Conservation (phyloP, 2,113 vertebrate genomes). For the Xiphias gladius region DNA sequence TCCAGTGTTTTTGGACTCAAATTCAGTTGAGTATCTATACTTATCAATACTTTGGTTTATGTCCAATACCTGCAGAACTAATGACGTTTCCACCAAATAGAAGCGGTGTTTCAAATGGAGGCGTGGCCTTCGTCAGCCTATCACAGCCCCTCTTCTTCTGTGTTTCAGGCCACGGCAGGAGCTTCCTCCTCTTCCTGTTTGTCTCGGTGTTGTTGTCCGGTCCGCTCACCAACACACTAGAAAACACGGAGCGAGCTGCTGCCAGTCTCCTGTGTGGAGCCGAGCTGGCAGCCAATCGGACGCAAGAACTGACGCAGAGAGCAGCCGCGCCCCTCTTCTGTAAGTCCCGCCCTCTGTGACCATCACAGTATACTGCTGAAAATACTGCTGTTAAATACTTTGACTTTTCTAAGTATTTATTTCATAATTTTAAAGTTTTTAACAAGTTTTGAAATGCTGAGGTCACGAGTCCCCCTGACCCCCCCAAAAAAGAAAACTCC, state of each 20-base stretch:
- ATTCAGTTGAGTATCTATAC: too few species aligned
- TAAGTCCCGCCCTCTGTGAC: conserved; percentile 76
- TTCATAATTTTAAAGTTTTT: too few species aligned
- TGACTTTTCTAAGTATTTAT: too few species aligned
- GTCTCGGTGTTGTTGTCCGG: conserved; percentile 86
- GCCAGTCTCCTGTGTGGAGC: conserved; percentile 89
- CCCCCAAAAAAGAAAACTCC: too few species aligned
- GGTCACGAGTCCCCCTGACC: too few species aligned
- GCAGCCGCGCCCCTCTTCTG: conserved; percentile 86
- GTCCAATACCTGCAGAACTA: too few species aligned
- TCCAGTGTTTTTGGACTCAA: not conserved
- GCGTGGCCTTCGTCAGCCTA: not conserved
- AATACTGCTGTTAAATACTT: not conserved
- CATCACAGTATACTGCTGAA: not conserved
- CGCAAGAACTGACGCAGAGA: conserved; percentile 80
- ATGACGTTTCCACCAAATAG: too few species aligned
- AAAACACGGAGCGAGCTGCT: conserved; percentile 85
- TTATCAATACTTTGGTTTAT: too few species aligned
- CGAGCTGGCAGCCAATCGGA: conserved; percentile 91
- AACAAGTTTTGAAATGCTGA: too few species aligned
- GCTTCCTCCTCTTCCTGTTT: conserved; percentile 84
- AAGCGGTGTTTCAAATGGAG: not conserved
- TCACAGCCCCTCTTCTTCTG: not conserved
- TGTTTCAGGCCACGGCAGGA: conserved; percentile 83
- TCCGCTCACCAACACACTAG: conserved; percentile 87